Conservation (phyloP, 1,140 invertebrate species). For the Sipha flava region DNA sequence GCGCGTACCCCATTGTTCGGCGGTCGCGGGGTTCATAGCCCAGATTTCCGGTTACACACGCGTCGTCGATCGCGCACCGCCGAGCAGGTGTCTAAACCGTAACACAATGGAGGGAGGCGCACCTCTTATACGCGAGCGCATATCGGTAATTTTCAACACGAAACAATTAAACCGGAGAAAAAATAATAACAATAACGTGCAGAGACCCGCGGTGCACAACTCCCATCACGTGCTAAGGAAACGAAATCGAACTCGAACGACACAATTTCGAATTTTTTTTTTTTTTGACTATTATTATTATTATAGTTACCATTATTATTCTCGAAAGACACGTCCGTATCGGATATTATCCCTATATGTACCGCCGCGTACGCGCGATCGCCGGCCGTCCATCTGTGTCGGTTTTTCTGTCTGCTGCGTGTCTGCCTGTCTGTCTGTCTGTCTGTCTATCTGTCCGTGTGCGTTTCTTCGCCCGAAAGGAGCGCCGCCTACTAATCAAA, state of each 20-base stretch:
- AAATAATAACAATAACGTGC: background rate
- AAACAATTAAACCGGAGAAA: conserved; percentile 1
- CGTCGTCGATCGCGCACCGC: background rate
- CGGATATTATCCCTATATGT: background rate
- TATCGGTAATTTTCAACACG: background rate
- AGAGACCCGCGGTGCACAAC: too few relatives aligned
- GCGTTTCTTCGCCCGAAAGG: background rate
- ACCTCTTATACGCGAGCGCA: background rate
- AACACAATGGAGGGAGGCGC: conserved; percentile 23
- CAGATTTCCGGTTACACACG: conserved; percentile 21
- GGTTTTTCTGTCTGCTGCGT: background rate
- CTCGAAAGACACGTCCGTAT: background rate
- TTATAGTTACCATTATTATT: too few relatives aligned
- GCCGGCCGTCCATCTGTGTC: background rate
- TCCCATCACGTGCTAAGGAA: background rate
- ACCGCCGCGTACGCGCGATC: background rate
- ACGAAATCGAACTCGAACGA: background rate
- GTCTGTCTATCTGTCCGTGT: background rate
- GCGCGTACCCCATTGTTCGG: conserved; percentile 12
- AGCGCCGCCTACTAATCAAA: conserved; percentile 29
- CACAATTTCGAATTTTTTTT: background rate
- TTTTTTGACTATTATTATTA: background rate
- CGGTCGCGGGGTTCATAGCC: background rate
- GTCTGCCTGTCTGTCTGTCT: background rate
- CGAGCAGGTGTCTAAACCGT: background rate